Evolutionary conservation across 2,888 invertebrate genomes (phyloP).

Genomic region (Chloromyia formosa): DNA sequence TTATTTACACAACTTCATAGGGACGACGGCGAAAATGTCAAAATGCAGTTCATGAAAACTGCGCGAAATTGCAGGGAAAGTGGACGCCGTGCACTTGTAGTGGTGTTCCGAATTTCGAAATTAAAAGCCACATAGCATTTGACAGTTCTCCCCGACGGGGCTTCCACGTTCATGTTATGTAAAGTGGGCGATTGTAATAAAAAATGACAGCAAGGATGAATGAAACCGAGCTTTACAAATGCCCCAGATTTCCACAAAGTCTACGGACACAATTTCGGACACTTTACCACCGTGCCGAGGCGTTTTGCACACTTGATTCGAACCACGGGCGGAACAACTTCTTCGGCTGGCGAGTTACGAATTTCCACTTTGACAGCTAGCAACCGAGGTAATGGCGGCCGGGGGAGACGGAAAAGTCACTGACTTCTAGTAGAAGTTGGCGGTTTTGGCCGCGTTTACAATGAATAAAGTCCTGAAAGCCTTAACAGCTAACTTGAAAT

Average conservation of each 20-base stretch:
- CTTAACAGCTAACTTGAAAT: too few relatives aligned
- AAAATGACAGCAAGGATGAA: slow-evolving; percentile 19
- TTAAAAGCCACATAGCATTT: slow-evolving; percentile 16
- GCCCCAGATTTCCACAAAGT: not conserved
- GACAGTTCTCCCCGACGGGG: slow-evolving; percentile 15
- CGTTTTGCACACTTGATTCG: not conserved
- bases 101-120: slow-evolving; percentile 4
- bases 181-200: slow-evolving; percentile 13
- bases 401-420: not conserved
- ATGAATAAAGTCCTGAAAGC: too few relatives aligned
- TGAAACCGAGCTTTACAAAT: slow-evolving; percentile 17
- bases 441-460: not conserved
- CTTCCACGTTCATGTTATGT: slow-evolving; percentile 41
- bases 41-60: slow-evolving; percentile 28
- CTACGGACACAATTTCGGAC: not conserved
- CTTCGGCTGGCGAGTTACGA: not conserved
- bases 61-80: slow-evolving; percentile 35
- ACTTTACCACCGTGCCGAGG: not conserved
- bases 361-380: slow-evolving; percentile 25
- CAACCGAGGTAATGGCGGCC: slow-evolving; percentile 27
- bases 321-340: not conserved
- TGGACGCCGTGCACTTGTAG: not conserved
- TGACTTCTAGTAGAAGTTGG: not conserved
- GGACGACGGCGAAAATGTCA: slow-evolving; percentile 1
- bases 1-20: not conserved